Base-by-base conservation (phyloP, 2,888 invertebrate species). In the Hymenopus coronatus region DNA sequence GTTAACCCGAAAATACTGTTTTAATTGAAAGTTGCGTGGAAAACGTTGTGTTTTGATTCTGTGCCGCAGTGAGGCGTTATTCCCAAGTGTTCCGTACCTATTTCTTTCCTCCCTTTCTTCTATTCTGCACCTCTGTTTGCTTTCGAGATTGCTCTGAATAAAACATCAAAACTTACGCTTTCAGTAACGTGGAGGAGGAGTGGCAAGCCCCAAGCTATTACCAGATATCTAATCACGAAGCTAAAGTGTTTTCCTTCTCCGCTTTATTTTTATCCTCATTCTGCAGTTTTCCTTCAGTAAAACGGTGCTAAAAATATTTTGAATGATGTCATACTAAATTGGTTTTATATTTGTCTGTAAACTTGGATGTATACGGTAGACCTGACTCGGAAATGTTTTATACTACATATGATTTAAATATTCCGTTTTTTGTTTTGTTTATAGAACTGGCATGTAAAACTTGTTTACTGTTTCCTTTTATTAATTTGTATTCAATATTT, bases 71-170 rank as follows among this genome's bases (percentile, higher is more conserved):
- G 54, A 70, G 30, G 20, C 28, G 30, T 83, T 83, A 28, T 83
- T 30, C 30, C 83, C 27, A n/a, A 83, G 83, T 30, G 30, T 30
- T 83, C 20, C 28, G 9, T n/a, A 25, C 20, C 30, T 83, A 83
- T 83, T 83, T 83, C 83, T 83, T 28, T 83, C 6, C 27, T 27
- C 83, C 28, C n/a, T 30, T 83, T 83, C 30, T 28, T 27, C 83
- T 25, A 28, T 70, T 83, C 30, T 27, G n/a, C n/a, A 30, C 27
- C 28, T 33, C 40, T 83, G 83, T 88, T 83, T 88, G 83, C 33
- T 83, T 88, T 81, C 88, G 40, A 46, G 83, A 88, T 88, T 88
- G 88, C 54, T 28, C 28, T 88, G 88, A 88, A 88, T 88, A 88
- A 88, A 83, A 83, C 88, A 88, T 88, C 54, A 70, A 70, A 70